Conservation (phyloP, 2,797 vertebrate species). For the Adelosebastes latens region DNA sequence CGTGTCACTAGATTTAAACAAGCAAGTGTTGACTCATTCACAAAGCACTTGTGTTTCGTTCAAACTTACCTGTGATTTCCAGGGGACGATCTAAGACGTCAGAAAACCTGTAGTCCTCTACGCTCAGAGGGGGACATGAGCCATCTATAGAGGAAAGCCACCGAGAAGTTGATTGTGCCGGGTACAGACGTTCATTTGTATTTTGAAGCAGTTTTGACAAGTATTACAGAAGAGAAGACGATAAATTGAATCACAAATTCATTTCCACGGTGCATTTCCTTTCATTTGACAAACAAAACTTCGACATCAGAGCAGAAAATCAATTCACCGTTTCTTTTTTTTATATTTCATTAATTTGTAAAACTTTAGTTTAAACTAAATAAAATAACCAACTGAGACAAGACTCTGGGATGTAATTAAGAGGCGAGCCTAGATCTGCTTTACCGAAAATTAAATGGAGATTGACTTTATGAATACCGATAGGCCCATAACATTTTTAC, state of each 20-base stretch:
- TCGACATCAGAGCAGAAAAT: slow-evolving; percentile 6
- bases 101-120: slow-evolving; percentile 78
- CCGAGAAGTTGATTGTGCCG: slow-evolving; percentile 4
- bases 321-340: neutral
- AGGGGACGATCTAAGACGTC: slow-evolving; percentile 77
- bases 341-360: slow-evolving; percentile 5
- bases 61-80: slow-evolving; percentile 86
- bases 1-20: neutral
- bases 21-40: neutral
- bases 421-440: neutral
- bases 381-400: neutral
- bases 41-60: neutral
- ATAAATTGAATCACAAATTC: neutral
- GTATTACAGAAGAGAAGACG: neutral
- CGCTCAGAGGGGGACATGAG: slow-evolving; percentile 85
- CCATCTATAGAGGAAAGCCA: slow-evolving; percentile 76
- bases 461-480: slow-evolving; percentile 8
- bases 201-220: neutral
- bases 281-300: neutral
- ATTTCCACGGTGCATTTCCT: slow-evolving; percentile 25
- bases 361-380: slow-evolving; percentile 4
- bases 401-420: slow-evolving; percentile 16
- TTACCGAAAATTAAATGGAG: neutral
- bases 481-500: neutral
- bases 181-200: neutral